These are phyloP conservation scores for Brachionus plicatilis DNA, from an alignment of 1,140 invertebrate genomes.

Conservation along the genomic window DNA sequence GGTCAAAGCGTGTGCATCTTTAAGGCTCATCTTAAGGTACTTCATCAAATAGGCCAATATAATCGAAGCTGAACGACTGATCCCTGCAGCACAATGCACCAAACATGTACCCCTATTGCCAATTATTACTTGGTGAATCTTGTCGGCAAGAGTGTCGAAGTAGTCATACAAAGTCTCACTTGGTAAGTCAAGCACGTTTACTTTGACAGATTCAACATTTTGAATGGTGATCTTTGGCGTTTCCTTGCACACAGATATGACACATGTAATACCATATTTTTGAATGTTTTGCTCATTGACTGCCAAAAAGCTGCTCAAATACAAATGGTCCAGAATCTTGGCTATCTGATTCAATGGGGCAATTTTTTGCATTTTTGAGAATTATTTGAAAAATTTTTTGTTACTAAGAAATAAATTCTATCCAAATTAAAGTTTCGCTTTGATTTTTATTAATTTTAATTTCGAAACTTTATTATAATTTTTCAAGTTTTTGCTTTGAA, in stretches of 20 bases:
- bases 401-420: constrained; percentile 11
- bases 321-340: constrained; percentile 27
- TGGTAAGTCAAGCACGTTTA: constrained; percentile 8
- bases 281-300: constrained; percentile 15
- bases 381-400: not conserved
- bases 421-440: not conserved
- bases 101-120: constrained; percentile 3
- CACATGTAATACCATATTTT: constrained; percentile 29
- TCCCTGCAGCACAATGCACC: constrained; percentile 38
- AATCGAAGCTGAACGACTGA: constrained; percentile 30
- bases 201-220: constrained; percentile 19
- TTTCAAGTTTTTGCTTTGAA: not conserved
- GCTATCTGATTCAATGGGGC: constrained; percentile 27
- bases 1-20: constrained; percentile 7
- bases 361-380: not conserved
- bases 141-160: constrained; percentile 22
- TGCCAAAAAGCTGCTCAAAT: not conserved
- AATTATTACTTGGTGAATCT: not conserved
- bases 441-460: not conserved
- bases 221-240: not conserved
- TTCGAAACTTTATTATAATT: not conserved
- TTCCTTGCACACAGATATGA: constrained; percentile 30
- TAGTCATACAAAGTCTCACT: not conserved
- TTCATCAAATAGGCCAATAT: constrained; percentile 39
- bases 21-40: constrained; percentile 1